These are phyloP conservation scores for Neopelma chrysocephalum DNA, from an alignment of 2,797 vertebrate genomes.

Conservation along the genomic window DNA sequence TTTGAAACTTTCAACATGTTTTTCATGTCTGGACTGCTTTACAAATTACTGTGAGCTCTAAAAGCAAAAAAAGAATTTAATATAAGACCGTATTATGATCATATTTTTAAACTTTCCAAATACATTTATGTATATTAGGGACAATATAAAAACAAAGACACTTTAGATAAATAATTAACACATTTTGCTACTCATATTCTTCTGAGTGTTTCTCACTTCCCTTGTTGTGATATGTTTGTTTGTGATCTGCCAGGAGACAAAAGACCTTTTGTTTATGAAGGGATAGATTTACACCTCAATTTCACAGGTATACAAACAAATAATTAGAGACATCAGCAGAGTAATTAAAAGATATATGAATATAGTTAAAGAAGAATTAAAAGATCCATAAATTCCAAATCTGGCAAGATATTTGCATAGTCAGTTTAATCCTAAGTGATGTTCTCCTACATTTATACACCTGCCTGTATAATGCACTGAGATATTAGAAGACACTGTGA, in stretches of 20 bases:
- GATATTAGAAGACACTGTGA: not conserved
- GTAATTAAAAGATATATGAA: not conserved
- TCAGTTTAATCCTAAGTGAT: not conserved
- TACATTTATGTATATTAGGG: not conserved
- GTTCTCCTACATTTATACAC: not conserved
- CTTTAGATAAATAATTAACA: not conserved
- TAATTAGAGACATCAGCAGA: not conserved
- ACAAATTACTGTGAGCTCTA: not conserved
- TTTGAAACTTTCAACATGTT: not conserved
- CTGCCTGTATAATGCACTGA: not conserved
- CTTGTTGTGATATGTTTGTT: not conserved
- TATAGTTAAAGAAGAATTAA: not conserved
- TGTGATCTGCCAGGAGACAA: not conserved
- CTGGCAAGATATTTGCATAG: not conserved
- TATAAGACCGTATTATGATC: not conserved
- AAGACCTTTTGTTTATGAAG: not conserved
- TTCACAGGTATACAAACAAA: not conserved
- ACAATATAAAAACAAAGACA: not conserved
- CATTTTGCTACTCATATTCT: not conserved
- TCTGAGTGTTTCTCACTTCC: not conserved
- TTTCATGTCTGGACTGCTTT: not conserved
- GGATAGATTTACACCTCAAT: not conserved
- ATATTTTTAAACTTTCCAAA: not conserved
- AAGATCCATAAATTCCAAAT: not conserved
- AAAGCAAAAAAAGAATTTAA: not conserved